Percentiles rank a stretch among this genome's conserved stretches.
These are phyloP conservation scores for Ictalurus punctatus DNA, from an alignment of 2,113 vertebrate species.

Conservation along the genomic window DNA sequence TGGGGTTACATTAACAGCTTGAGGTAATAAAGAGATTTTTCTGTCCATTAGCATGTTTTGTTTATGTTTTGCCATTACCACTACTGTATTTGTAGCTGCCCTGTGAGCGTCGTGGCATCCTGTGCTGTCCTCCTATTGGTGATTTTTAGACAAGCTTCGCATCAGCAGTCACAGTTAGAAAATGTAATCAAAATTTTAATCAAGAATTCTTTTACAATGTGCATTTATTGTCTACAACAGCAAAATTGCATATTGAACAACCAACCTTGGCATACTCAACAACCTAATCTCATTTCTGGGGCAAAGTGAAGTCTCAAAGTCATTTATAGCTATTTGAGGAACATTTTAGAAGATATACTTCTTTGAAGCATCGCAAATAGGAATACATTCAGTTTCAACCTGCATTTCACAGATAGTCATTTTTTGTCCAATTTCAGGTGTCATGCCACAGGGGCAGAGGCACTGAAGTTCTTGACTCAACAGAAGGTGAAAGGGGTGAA, in stretches of 20 bases:
- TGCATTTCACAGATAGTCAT: conserved; percentile 58
- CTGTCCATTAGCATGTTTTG: neutral
- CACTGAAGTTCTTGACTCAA: conserved; percentile 19
- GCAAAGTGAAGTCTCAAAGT: conserved; percentile 51
- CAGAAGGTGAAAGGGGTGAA: conserved; percentile 9
- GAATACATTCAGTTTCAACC: conserved; percentile 56
- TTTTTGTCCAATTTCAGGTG: conserved; percentile 54
- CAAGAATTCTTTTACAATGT: neutral
- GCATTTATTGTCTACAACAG: neutral
- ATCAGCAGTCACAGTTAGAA: neutral
- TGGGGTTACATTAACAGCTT: neutral
- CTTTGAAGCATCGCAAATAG: conserved; percentile 63
- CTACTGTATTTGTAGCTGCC: neutral
- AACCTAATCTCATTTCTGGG: conserved; percentile 64
- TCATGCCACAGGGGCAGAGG: conserved; percentile 25
- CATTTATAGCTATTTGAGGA: conserved; percentile 61
- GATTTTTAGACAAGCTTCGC: neutral
- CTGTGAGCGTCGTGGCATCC: neutral
- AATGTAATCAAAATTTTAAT: neutral
- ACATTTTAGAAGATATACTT: conserved; percentile 57
- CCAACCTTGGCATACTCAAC: neutral
- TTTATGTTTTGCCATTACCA: neutral
- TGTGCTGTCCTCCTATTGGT: neutral
- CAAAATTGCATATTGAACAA: neutral
- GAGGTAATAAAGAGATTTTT: neutral